Evolutionary conservation across 2,888 invertebrate genomes (phyloP).

Genomic region (Anaspis maculata): DNA sequence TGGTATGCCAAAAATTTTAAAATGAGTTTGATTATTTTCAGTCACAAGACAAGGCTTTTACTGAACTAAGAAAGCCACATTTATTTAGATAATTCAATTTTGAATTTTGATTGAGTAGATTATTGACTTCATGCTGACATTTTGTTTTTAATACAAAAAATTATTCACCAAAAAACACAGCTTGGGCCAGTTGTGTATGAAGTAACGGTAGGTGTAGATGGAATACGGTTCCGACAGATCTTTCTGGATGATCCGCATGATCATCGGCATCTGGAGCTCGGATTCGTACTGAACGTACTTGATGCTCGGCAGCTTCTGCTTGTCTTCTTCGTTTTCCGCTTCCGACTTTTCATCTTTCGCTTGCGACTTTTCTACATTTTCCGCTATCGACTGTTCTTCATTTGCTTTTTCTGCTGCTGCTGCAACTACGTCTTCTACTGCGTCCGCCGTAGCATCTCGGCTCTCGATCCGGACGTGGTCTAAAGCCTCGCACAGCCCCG

Average conservation of each 20-base stretch:
- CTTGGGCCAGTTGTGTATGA: conserved; percentile 99
- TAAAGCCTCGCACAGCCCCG: no score
- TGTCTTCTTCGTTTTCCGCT: no score
- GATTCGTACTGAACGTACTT: conserved; percentile 77
- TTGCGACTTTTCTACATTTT: no score
- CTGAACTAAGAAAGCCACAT: no score
- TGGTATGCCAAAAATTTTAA: no score
- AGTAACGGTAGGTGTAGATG: conserved; percentile 99
- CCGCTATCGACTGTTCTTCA: no score
- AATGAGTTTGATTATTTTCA: no score
- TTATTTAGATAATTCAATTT: no score
- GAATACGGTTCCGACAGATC: conserved; percentile 99
- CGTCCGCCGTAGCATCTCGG: conserved; percentile 14
- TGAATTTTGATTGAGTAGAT: background rate
- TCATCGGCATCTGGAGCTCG: conserved; percentile 96
- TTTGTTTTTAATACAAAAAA: background rate
- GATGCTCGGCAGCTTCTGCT: conserved; percentile 27
- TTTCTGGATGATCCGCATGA: conserved; percentile 97
- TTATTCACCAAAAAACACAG: conserved; percentile 83
- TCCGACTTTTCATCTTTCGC: no score
- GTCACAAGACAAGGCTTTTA: no score
- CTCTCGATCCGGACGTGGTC: conserved; percentile 15
- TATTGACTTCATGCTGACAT: background rate
- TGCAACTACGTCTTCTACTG: conserved; percentile 9
- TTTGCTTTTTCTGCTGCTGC: no score